Conservation (phyloP, 2,888 invertebrate species). For the Diaphora mendica region DNA sequence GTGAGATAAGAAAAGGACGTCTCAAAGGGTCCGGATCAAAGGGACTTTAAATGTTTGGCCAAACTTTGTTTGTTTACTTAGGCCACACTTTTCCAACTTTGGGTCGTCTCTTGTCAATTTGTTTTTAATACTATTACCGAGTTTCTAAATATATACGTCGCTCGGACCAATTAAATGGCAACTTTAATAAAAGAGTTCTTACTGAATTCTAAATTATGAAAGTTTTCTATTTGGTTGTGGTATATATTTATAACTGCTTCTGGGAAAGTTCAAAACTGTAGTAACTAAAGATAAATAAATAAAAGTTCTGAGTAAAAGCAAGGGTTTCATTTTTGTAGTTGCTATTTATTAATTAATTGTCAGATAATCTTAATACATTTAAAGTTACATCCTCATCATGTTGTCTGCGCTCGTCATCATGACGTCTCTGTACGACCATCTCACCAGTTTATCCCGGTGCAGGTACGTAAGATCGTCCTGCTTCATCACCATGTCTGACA, state of each 20-base stretch:
- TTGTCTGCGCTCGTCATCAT: conserved; percentile 75
- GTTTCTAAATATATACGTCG: conserved; percentile 38
- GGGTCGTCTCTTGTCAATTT: conserved; percentile 34
- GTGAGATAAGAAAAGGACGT: conserved; percentile 35
- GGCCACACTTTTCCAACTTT: conserved; percentile 33
- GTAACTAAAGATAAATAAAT: neutral
- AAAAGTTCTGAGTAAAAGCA: neutral
- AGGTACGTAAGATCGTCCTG: conserved; percentile 77
- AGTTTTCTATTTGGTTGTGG: neutral
- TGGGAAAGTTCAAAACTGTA: neutral
- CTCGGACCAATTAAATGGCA: conserved; percentile 29
- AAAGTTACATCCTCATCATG: conserved; percentile 69
- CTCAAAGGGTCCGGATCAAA: conserved; percentile 40
- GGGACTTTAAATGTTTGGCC: conserved; percentile 46
- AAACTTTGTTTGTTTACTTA: conserved; percentile 48
- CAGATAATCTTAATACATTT: conserved; percentile 11
- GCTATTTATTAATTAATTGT: conserved; percentile 40
- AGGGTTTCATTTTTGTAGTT: conserved; percentile 29
- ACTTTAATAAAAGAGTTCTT: conserved; percentile 38
- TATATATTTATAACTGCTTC: no score
- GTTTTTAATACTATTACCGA: conserved; percentile 38
- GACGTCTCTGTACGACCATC: conserved; percentile 75
- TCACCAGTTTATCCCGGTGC: conserved; percentile 74
- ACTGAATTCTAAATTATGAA: conserved; percentile 3
- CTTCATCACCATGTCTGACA: conserved; percentile 76